Percentiles rank a stretch among this genome's conserved stretches.
These are phyloP conservation scores for Benthosema pterotum DNA, from an alignment of 2,797 vertebrate genomes.

Conservation along the genomic window DNA sequence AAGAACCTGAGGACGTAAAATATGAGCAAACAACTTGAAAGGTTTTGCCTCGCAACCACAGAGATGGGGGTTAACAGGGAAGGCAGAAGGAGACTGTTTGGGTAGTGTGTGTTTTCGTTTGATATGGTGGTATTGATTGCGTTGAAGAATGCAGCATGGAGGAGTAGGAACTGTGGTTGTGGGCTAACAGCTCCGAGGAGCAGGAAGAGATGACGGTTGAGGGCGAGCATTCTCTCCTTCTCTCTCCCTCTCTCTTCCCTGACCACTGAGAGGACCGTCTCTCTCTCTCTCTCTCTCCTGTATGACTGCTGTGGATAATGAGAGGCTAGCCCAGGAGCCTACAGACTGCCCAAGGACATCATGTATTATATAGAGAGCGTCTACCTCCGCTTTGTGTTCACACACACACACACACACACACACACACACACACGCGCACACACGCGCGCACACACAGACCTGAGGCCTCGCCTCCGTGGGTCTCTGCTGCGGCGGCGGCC, in stretches of 20 bases:
- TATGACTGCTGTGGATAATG: slow-evolving; percentile 76
- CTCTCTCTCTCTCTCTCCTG: slow-evolving; percentile 61
- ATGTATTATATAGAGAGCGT: slow-evolving; percentile 74
- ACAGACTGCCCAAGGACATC: slow-evolving; percentile 80
- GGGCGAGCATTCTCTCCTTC: slow-evolving; percentile 51
- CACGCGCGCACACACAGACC: no score
- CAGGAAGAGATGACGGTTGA: slow-evolving; percentile 76
- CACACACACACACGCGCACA: no score
- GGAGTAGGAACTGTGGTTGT: slow-evolving; percentile 72
- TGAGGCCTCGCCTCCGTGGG: slow-evolving; percentile 65
- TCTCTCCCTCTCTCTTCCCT: slow-evolving; percentile 67
- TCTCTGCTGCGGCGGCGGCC: slow-evolving; percentile 62
- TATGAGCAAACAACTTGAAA: slow-evolving; percentile 78
- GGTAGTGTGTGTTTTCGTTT: slow-evolving; percentile 74
- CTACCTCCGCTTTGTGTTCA: slow-evolving; percentile 74
- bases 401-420: no score
- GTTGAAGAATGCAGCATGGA: slow-evolving; percentile 73
- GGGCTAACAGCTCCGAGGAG: slow-evolving; percentile 79
- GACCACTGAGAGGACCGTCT: slow-evolving; percentile 75
- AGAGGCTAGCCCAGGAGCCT: slow-evolving; percentile 78
- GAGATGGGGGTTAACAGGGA: slow-evolving; percentile 78
- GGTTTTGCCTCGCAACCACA: slow-evolving; percentile 75
- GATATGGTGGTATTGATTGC: slow-evolving; percentile 78
- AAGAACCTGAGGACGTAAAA: slow-evolving; percentile 77
- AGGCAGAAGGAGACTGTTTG: slow-evolving; percentile 74